A percentile compares a stretch with the other conserved stretches of the same genome.
Evolutionary conservation across 2,888 invertebrate genomes (phyloP).

Genomic region (Zele albiditarsus): DNA sequence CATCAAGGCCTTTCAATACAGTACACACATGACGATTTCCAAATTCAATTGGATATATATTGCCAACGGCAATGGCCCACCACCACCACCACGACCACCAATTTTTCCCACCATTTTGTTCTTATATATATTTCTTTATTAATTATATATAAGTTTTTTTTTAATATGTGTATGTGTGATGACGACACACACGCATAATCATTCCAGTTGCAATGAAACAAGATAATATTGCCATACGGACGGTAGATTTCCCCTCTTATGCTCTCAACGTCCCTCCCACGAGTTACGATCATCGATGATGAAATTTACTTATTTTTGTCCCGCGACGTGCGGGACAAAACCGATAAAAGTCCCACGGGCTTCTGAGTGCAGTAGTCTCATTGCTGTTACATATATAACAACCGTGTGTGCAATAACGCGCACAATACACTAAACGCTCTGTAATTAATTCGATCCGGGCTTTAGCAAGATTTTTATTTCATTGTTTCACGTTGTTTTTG

Average conservation of each 20-base stretch:
- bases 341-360: slow-evolving; percentile 40
- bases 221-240: neutral
- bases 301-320: slow-evolving; percentile 51
- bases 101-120: neutral
- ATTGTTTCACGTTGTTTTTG: too few relatives aligned
- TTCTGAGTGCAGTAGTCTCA: slow-evolving; percentile 38
- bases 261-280: neutral
- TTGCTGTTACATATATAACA: slow-evolving; percentile 33
- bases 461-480: too few relatives aligned
- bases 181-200: neutral
- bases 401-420: slow-evolving; percentile 28
- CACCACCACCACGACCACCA: neutral
- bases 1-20: slow-evolving; percentile 2
- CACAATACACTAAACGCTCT: too few relatives aligned
- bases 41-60: neutral
- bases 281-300: slow-evolving; percentile 39
- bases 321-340: slow-evolving; percentile 1
- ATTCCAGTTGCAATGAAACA: slow-evolving; percentile 1
- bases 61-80: neutral
- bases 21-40: neutral
- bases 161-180: neutral
- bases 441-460: neutral
- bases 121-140: neutral
- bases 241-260: neutral
- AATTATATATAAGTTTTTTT: neutral